Conservation (phyloP, 2,888 invertebrate genomes). For the Itoplectis maculator region DNA sequence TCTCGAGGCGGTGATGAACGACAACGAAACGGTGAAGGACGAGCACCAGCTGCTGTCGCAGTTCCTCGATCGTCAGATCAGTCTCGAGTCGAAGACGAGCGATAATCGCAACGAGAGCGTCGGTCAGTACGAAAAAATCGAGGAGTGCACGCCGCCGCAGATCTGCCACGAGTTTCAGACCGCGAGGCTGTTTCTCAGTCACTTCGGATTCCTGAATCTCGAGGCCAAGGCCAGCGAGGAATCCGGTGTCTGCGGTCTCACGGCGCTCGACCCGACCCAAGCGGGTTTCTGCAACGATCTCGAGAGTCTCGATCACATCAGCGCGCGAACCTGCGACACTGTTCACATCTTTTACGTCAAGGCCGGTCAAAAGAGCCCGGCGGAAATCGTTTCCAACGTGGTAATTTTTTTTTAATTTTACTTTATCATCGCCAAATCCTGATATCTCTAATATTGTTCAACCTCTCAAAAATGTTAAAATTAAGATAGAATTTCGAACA, state of each 20-base stretch:
- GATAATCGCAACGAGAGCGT: constrained; percentile 82
- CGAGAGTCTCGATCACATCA: constrained; percentile 93
- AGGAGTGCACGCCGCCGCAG: constrained; percentile 92
- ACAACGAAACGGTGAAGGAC: constrained; percentile 85
- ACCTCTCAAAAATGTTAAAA: too few relatives aligned
- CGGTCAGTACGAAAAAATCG: constrained; percentile 85
- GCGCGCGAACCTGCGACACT: constrained; percentile 95
- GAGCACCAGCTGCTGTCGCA: constrained; percentile 90
- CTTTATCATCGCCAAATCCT: neutral
- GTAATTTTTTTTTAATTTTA: constrained; percentile 80
- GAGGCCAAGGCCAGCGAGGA: constrained; percentile 83
- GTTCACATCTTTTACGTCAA: constrained; percentile 97
- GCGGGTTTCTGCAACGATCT: constrained; percentile 92
- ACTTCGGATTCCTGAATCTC: constrained; percentile 93
- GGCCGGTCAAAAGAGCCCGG: constrained; percentile 91
- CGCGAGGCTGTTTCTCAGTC: constrained; percentile 96
- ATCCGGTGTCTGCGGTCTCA: constrained; percentile 86
- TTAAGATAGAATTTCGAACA: too few relatives aligned
- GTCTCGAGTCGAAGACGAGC: constrained; percentile 83
- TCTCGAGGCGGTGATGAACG: constrained; percentile 91
- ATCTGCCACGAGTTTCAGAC: constrained; percentile 97
- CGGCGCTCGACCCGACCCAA: constrained; percentile 89
- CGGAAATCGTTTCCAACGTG: constrained; percentile 93
- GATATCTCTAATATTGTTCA: neutral
- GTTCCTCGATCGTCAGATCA: constrained; percentile 90